Conservation (phyloP, 1,140 invertebrate genomes). For the Camponotus pennsylvanicus region DNA sequence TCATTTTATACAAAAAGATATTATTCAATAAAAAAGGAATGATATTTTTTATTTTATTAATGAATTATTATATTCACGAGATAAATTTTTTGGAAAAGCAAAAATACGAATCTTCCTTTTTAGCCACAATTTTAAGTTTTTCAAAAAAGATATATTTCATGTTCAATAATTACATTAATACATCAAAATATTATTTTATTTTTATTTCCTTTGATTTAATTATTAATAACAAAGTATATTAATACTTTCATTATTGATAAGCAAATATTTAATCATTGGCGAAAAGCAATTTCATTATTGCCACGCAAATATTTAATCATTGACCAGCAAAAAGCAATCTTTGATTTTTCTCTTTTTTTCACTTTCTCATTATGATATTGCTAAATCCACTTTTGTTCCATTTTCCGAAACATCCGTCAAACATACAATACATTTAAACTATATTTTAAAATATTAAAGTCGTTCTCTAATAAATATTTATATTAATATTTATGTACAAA, state of each 20-base stretch:
- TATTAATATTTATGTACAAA: neutral
- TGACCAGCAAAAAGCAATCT: neutral
- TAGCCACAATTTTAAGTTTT: slow-evolving; percentile 18
- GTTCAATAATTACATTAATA: neutral
- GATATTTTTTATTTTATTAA: neutral
- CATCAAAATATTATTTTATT: neutral
- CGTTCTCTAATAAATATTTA: neutral
- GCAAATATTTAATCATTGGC: neutral
- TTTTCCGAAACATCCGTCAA: neutral
- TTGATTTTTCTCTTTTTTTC: neutral
- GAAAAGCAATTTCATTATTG: too few species aligned
- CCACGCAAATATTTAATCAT: neutral
- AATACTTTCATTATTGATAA: neutral
- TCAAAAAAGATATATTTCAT: neutral
- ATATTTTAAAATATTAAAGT: slow-evolving; percentile 3
- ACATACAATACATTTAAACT: neutral
- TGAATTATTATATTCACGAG: neutral
- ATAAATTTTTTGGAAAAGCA: neutral
- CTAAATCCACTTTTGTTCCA: slow-evolving; percentile 5
- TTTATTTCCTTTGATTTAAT: neutral
- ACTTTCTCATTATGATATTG: neutral
- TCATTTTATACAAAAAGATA: neutral
- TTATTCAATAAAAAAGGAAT: neutral
- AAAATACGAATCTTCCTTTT: neutral
- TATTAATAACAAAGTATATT: neutral